These are phyloP conservation scores for Unio pictorum DNA, from an alignment of 2,888 invertebrate genomes.

Conservation along the genomic window DNA sequence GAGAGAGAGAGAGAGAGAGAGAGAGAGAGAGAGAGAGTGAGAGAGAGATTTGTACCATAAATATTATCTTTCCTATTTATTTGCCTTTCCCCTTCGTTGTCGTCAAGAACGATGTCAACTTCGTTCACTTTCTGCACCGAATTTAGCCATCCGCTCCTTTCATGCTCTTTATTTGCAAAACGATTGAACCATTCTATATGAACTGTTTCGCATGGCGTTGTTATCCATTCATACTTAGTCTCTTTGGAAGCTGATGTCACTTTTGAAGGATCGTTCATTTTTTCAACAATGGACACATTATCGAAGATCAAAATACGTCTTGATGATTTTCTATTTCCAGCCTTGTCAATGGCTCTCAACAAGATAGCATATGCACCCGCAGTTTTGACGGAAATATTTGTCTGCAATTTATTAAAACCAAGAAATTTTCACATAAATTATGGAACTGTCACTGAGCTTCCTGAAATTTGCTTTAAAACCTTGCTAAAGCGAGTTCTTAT, in stretches of 20 bases:
- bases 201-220: slow-evolving; percentile 9
- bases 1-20: too few relatives aligned
- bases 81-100: slow-evolving; percentile 10
- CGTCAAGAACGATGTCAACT: slow-evolving; percentile 22
- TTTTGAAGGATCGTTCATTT: slow-evolving; percentile 1
- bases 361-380: not conserved
- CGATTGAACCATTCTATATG: slow-evolving; percentile 20
- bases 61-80: slow-evolving; percentile 3
- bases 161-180: slow-evolving; percentile 28
- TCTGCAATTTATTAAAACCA: too few relatives aligned
- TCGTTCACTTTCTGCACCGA: slow-evolving; percentile 6
- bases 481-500: too few relatives aligned
- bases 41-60: not conserved
- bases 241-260: slow-evolving; percentile 11
- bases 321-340: slow-evolving; percentile 25
- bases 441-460: too few relatives aligned
- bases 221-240: slow-evolving; percentile 26
- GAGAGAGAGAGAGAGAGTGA: too few relatives aligned
- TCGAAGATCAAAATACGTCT: slow-evolving; percentile 34
- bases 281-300: slow-evolving; percentile 21
- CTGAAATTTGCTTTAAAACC: too few relatives aligned
- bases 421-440: too few relatives aligned
- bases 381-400: too few relatives aligned
- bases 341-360: slow-evolving; percentile 24
- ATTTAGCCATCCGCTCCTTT: slow-evolving; percentile 24